These are phyloP conservation scores for Pantherophis guttatus DNA, from an alignment of 2,113 vertebrate genomes.

Conservation along the genomic window DNA sequence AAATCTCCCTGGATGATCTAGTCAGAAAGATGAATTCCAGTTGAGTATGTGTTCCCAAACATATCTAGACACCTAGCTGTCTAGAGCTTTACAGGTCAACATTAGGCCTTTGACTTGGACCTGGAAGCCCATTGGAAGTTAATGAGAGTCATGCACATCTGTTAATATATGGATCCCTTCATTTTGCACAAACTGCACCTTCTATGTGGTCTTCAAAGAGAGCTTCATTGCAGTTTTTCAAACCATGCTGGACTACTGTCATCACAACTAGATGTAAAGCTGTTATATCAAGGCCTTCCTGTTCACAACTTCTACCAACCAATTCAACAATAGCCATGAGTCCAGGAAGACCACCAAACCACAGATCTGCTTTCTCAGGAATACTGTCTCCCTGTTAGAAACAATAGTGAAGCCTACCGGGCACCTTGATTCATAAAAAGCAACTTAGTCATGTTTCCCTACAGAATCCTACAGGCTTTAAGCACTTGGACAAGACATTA, in stretches of 20 bases:
- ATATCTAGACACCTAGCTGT: neutral
- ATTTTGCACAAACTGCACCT: neutral
- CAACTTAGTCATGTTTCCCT: neutral
- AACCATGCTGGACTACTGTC: neutral
- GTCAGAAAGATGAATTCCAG: neutral
- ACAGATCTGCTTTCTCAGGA: neutral
- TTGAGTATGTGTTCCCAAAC: neutral
- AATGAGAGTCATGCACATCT: neutral
- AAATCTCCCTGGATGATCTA: neutral
- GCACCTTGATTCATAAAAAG: neutral
- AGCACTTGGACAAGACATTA: neutral
- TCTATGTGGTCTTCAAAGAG: neutral
- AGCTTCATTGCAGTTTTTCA: neutral
- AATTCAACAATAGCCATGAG: neutral
- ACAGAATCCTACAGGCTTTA: neutral
- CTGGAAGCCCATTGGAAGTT: neutral
- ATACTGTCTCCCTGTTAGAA: neutral
- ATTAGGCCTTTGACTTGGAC: neutral
- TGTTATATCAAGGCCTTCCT: neutral
- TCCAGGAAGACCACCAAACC: neutral
- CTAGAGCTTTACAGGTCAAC: neutral
- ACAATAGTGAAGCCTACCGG: neutral
- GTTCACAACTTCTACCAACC: neutral
- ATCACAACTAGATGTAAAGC: neutral
- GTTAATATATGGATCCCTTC: neutral